Base-by-base conservation (phyloP, 1,140 invertebrate species). In the Melipona quadrifasciata region DNA sequence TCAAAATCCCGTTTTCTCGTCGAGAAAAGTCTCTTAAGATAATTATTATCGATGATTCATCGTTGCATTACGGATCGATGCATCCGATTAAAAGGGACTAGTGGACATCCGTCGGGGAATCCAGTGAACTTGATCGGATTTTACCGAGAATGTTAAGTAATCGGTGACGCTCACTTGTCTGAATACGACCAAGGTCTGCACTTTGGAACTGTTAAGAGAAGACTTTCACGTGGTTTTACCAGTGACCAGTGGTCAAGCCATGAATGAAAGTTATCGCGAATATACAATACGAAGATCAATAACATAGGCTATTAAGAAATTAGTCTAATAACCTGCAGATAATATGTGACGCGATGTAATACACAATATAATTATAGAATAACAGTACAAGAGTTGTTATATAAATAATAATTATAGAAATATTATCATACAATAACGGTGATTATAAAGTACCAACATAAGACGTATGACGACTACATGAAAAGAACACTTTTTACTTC, bases 131-230 rank as follows among this genome's bases (percentile, higher is more conserved):
- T 71, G 73, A 21, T 77, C 47, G 3, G 19, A 31, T n/a, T 39
- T 58, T 67, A 53, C 17, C 1, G 21, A 11, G 55, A 85, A 75
- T 64, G 16, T 85, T 68, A 39, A 81, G 34, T 8, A 80, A 53
- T 58, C 68, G 58, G 14, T 87, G 71, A 80, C 72, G 51, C 72
- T 57, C 58, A 55, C 10, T 24, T 67, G 31, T 51, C 8, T 6
- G 39, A 47, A 47, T 67, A 87, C 31, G 53, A 71, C 27, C 87
- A 88, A 88, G 86, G 79, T 34, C 34, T 8, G 17, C 68, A 71
- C 39, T 19, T 88, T 72, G 27, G 39, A 70, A 72, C 21, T 1
- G 31, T 47, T 34, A 53, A 8, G 76, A 34, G 16, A 51, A 70
- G 39, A 71, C 2, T 71, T 78, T 39, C 17, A 27, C 12, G 17